Evolutionary conservation across 2,888 invertebrate species (phyloP).

Genomic region (Eudasyphora cyanicolor): DNA sequence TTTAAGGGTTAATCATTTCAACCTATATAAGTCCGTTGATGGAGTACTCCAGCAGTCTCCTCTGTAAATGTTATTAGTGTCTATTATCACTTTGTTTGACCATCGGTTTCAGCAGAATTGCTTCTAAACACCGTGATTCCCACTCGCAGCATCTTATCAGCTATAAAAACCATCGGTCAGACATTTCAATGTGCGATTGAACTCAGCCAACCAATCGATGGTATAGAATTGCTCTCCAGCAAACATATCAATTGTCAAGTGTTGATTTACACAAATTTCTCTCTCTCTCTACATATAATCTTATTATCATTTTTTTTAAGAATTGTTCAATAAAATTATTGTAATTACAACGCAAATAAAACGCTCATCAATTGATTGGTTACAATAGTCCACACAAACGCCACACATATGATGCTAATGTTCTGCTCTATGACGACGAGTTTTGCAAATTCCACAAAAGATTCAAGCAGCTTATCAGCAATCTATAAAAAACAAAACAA

Average conservation of each 20-base stretch:
- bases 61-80: too few species aligned
- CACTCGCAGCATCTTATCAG: background rate
- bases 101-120: too few species aligned
- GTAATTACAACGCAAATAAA: slow-evolving; percentile 18
- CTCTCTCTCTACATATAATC: background rate
- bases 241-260: background rate
- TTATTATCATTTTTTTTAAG: background rate
- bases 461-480: background rate
- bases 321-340: background rate
- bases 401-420: background rate
- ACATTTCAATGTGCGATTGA: too few species aligned
- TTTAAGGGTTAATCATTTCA: too few species aligned
- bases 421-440: background rate
- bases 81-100: too few species aligned
- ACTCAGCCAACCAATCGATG: background rate
- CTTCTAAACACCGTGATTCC: too few species aligned
- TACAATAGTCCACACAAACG: background rate
- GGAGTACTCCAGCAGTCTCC: too few species aligned
- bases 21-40: too few species aligned
- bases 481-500: background rate
- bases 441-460: background rate
- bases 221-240: too few species aligned
- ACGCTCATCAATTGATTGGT: background rate
- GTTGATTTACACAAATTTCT: background rate
- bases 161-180: background rate